Evolutionary conservation across 2,888 invertebrate species (phyloP).

Genomic region (Clunio marinus): DNA sequence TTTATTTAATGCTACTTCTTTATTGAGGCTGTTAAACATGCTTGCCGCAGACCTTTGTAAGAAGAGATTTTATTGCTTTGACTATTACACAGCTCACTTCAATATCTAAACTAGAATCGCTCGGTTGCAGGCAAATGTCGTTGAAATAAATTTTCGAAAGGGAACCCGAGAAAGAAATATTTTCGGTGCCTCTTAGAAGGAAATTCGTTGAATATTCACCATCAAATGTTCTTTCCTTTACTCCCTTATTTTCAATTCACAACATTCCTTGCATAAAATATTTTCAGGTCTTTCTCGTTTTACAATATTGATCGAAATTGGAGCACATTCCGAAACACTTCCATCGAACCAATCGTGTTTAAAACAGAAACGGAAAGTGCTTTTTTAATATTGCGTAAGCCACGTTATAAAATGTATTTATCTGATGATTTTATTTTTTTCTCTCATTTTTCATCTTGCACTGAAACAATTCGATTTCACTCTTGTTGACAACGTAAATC

Average conservation of each 20-base stretch:
- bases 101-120: neutral
- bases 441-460: no score
- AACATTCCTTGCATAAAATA: neutral
- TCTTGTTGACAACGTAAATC: no score
- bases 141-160: neutral
- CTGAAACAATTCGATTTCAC: no score
- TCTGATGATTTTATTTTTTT: no score
- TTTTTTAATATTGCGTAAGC: neutral
- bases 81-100: neutral
- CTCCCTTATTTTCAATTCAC: neutral
- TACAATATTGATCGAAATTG: neutral
- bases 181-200: no score
- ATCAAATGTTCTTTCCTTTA: no score
- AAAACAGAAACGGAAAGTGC: neutral
- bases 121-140: neutral
- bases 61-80: neutral
- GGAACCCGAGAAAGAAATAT: no score
- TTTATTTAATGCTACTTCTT: neutral
- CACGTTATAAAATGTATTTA: neutral
- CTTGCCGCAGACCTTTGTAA: neutral
- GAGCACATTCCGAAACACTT: slow-evolving; percentile 3
- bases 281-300: neutral
- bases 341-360: no score
- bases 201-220: no score
- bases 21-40: slow-evolving; percentile 3